phyloP scores from a whole-genome alignment of 2,888 invertebrate genomes.

The Microchrysa polita region DNA sequence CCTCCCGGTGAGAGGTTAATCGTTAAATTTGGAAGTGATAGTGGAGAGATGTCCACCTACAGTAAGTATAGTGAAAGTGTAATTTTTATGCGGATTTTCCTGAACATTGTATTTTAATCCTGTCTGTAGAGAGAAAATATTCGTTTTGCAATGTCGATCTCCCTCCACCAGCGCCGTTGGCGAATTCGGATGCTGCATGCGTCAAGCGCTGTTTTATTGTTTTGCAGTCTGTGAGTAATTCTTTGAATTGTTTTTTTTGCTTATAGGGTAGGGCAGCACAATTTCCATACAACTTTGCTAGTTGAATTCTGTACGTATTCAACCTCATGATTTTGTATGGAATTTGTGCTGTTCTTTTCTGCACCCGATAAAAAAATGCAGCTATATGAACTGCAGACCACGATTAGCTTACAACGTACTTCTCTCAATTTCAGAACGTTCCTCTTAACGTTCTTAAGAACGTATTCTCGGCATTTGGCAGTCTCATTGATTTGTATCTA shows the following conservation, averaged over 20 bases:
- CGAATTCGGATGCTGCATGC: constrained; percentile 72
- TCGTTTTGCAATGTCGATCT: constrained; percentile 74
- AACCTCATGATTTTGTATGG: too few relatives aligned
- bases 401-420: constrained; percentile 60
- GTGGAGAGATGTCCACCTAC: constrained; percentile 60
- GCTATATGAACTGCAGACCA: too few relatives aligned
- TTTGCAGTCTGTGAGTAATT: constrained; percentile 57
- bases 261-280: too few relatives aligned
- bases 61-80: constrained; percentile 53
- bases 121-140: constrained; percentile 61
- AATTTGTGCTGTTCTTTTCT: too few relatives aligned
- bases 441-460: constrained; percentile 86
- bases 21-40: constrained; percentile 60
- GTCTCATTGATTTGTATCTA: constrained; percentile 89
- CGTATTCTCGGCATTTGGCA: constrained; percentile 90
- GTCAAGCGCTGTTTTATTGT: constrained; percentile 76
- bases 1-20: constrained; percentile 86
- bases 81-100: background rate
- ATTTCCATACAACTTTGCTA: too few relatives aligned
- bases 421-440: constrained; percentile 65
- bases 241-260: too few relatives aligned
- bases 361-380: too few relatives aligned
- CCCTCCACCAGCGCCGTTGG: constrained; percentile 73
- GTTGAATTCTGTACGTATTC: too few relatives aligned
- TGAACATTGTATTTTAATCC: constrained; percentile 24